A percentile compares a stretch with the other conserved stretches of the same genome.
Evolutionary conservation across 2,888 invertebrate species (phyloP).

Genomic region (Philaethria dido): DNA sequence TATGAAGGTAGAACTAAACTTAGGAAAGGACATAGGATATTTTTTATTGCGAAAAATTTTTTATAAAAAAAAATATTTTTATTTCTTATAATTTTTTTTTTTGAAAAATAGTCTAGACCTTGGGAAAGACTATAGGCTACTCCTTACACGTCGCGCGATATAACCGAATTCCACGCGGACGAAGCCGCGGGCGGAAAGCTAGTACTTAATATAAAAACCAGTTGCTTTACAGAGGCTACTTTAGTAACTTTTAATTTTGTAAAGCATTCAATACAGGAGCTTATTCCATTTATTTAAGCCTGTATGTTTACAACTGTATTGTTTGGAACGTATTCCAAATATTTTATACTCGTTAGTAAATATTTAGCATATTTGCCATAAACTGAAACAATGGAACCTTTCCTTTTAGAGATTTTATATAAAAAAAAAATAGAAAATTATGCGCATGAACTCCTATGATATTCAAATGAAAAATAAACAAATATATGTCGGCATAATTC

Average conservation of each 20-base stretch:
- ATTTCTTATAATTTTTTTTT: too few relatives aligned
- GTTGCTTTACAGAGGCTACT: background rate
- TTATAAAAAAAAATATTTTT: too few relatives aligned
- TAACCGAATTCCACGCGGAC: too few relatives aligned
- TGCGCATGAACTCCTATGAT: background rate
- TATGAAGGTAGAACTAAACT: too few relatives aligned
- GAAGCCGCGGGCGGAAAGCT: too few relatives aligned
- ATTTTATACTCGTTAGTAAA: slow-evolving; percentile 15
- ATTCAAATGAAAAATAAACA: background rate
- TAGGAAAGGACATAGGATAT: too few relatives aligned
- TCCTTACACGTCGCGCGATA: too few relatives aligned
- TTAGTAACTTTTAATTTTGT: background rate
- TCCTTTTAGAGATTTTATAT: background rate
- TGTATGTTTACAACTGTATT: background rate
- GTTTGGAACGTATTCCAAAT: background rate
- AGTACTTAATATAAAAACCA: slow-evolving; percentile 4
- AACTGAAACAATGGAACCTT: background rate
- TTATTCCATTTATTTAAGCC: background rate
- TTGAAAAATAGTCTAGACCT: too few relatives aligned
- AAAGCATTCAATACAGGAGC: slow-evolving; percentile 9
- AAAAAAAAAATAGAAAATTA: background rate
- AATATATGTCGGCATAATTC: background rate
- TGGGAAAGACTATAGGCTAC: too few relatives aligned
- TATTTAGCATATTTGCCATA: slow-evolving; percentile 8
- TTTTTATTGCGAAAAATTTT: too few relatives aligned